Evolutionary conservation across 2,888 invertebrate genomes (phyloP).

Genomic region (Cremastinae sp.): DNA sequence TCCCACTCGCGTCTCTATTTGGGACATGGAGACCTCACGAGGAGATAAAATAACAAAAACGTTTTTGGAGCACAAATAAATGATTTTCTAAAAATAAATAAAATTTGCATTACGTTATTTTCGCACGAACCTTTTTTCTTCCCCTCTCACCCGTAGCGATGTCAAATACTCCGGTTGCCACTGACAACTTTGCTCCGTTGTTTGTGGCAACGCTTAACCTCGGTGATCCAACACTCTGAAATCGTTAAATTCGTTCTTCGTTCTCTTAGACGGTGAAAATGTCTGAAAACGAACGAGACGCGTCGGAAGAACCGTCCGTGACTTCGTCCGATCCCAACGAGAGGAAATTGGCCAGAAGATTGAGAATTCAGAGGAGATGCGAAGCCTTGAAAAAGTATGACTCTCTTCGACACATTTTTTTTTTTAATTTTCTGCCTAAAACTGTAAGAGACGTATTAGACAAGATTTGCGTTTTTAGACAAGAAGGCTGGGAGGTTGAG

Average conservation of each 20-base stretch:
- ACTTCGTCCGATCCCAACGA: conserved; percentile 86
- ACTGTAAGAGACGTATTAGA: not conserved
- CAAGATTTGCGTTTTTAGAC: conserved; percentile 59
- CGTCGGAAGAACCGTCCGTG: conserved; percentile 83
- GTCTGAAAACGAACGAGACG: conserved; percentile 74
- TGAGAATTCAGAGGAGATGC: conserved; percentile 85
- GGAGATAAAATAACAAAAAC: conserved; percentile 2
- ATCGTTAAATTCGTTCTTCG: not conserved
- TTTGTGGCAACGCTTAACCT: conserved; percentile 20
- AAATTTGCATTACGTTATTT: no score
- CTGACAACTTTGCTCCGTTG: conserved; percentile 21
- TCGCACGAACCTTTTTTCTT: not conserved
- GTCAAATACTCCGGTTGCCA: conserved; percentile 24
- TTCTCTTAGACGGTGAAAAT: conserved; percentile 18
- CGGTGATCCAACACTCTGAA: not conserved
- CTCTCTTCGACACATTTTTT: conserved; percentile 9
- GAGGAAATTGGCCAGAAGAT: conserved; percentile 86
- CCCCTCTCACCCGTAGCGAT: not conserved
- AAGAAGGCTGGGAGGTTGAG: conserved; percentile 67
- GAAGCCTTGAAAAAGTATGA: conserved; percentile 83
- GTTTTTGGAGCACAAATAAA: conserved; percentile 16
- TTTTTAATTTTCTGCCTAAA: not conserved
- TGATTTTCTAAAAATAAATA: not conserved
- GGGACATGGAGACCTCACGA: conserved; percentile 10
- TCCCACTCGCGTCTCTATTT: not conserved